Base-by-base conservation (phyloP, 2,113 vertebrate species). In the Lophius piscatorius region DNA sequence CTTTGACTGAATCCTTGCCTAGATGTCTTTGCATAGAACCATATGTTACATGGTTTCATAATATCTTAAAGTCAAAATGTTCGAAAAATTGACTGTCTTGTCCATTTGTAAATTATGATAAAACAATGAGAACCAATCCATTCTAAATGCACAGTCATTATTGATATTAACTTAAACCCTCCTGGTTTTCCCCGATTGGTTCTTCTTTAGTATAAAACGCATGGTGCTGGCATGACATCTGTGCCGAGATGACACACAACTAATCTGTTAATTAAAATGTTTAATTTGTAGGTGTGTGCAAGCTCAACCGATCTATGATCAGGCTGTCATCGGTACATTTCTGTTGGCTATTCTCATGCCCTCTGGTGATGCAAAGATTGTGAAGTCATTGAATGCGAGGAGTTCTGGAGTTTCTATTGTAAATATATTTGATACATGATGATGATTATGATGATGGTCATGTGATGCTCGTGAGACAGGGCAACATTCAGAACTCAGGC, bases 1-100 rank as follows among this genome's bases (percentile, higher is more conserved):
- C 29, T 42, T n/a, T 55, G 62, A 65, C 69, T 69, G 70, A 69
- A 59, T 52, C 49, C 9, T 54, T 42, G 68, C 40, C 34, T 69
- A 60, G 17, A 73, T 67, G 40, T 60, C 54, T 69, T 47, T 66
- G 68, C 5, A 20, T 38, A 49, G 38, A 62, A 28, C 4, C 39
- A 61, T 16, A 14, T 46, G 55, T 67, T 41, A 44, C 23, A 40
- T 47, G 59, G 6, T 45, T 55, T 57, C 46, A 21, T 23, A 31
- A 23, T 44, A 35, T 51, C 56, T n/a, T n/a, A n/a, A 22, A 35
- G 35, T 41, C 20, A 31, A 54, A 12, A 42, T 8, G 8, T 50
- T 51, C 47, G 9, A 47, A 58, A 18, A 21, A 61, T 35, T 42
- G 2, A 57, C 18, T 23, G 29, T 42, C 61, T 52, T 49, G 16